phyloP scores from a whole-genome alignment of 2,888 invertebrate species.

The Euzetes globulus region DNA sequence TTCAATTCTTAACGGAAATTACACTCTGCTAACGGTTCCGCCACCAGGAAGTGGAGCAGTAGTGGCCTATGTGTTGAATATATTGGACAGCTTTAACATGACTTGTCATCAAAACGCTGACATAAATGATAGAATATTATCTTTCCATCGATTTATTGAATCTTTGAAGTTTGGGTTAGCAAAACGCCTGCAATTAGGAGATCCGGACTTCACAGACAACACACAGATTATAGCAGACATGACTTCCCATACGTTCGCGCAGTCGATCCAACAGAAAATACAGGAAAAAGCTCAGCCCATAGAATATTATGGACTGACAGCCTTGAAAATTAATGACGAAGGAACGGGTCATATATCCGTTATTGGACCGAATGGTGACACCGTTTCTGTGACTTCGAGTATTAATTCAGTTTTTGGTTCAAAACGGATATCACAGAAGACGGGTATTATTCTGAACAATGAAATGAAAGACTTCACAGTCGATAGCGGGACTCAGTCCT shows the following conservation, averaged over 20 bases:
- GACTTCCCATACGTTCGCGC: slow-evolving; percentile 52
- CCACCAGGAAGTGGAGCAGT: slow-evolving; percentile 37
- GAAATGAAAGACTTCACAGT: slow-evolving; percentile 47
- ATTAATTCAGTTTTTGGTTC: slow-evolving; percentile 60
- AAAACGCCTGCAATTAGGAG: slow-evolving; percentile 70
- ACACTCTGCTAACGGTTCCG: slow-evolving; percentile 45
- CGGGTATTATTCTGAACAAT: slow-evolving; percentile 47
- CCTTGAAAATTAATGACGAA: slow-evolving; percentile 47
- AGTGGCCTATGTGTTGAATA: slow-evolving; percentile 68
- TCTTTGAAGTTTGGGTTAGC: slow-evolving; percentile 87
- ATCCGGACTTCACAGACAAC: slow-evolving; percentile 48
- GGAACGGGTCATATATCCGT: slow-evolving; percentile 88
- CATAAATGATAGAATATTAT: slow-evolving; percentile 24
- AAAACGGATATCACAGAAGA: slow-evolving; percentile 37
- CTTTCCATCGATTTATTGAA: slow-evolving; percentile 77
- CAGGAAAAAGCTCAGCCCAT: background rate
- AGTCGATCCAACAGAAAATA: slow-evolving; percentile 45
- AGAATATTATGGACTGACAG: slow-evolving; percentile 34
- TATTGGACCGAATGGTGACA: slow-evolving; percentile 74
- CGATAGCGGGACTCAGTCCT: slow-evolving; percentile 52
- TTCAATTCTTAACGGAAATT: slow-evolving; percentile 45
- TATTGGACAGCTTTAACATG: slow-evolving; percentile 36
- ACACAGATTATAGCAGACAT: background rate
- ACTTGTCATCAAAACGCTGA: slow-evolving; percentile 28
- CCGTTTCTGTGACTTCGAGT: slow-evolving; percentile 83